These are phyloP conservation scores for Chaetura pelagica DNA, from an alignment of 2,113 vertebrate genomes.

Conservation along the genomic window DNA sequence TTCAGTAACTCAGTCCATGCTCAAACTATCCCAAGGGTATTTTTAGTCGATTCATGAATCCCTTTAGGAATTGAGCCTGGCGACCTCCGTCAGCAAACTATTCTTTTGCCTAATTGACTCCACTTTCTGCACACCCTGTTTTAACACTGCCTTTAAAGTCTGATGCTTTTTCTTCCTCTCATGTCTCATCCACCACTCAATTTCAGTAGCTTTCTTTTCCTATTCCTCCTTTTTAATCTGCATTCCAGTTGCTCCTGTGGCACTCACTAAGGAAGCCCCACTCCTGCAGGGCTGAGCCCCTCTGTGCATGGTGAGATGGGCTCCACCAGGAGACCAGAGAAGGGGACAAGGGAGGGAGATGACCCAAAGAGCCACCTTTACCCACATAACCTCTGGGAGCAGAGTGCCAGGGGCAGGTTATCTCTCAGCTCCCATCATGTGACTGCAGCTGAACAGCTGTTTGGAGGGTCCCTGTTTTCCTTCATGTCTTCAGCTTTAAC, in stretches of 20 bases:
- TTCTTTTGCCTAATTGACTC: conserved; percentile 71
- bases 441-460: neutral
- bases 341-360: neutral
- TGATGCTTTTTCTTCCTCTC: conserved; percentile 29
- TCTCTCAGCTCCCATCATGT: neutral
- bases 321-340: neutral
- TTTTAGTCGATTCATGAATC: conserved; percentile 62
- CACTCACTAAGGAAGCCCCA: rapidly evolving
- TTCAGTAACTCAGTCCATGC: conserved; percentile 65
- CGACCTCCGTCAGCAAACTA: conserved; percentile 41
- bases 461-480: neutral
- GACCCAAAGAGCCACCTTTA: neutral
- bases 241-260: rapidly evolving
- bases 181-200: neutral
- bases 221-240: neutral
- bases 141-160: conserved; percentile 59
- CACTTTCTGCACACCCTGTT: conserved; percentile 46
- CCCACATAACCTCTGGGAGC: neutral
- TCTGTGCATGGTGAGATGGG: neutral
- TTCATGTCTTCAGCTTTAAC: neutral
- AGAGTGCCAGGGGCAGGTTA: neutral
- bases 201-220: neutral
- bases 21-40: conserved; percentile 61
- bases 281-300: neutral
- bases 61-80: conserved; percentile 56